Evolutionary conservation across 2,113 vertebrate genomes (phyloP).

Genomic region (Lonchura striata): DNA sequence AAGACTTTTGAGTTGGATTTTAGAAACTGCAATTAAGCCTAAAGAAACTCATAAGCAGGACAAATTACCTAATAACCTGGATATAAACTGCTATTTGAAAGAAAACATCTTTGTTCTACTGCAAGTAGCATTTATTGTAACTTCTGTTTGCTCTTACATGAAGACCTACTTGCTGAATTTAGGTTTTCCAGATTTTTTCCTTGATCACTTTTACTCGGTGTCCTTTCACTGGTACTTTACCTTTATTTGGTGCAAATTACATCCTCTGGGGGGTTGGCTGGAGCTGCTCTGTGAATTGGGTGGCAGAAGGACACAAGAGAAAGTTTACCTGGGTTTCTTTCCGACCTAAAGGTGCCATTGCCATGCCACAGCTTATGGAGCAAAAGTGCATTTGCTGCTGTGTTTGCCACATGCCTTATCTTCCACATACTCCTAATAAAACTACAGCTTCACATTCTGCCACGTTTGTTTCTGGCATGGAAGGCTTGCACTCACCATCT

Average conservation of each 20-base stretch:
- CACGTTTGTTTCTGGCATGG: neutral
- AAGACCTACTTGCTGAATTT: neutral
- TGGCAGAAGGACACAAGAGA: slow-evolving; percentile 42
- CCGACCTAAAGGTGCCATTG: neutral
- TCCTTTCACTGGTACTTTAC: slow-evolving; percentile 24
- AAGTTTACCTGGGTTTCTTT: neutral
- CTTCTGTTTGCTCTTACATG: neutral
- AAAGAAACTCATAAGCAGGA: neutral
- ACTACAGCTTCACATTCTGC: neutral
- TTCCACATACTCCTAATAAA: slow-evolving; percentile 5
- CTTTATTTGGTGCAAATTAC: slow-evolving; percentile 1
- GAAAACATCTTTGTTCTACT: neutral
- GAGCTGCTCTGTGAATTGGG: slow-evolving; percentile 44
- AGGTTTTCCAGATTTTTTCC: neutral
- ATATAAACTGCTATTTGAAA: neutral
- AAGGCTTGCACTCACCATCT: neutral
- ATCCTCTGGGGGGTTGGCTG: slow-evolving; percentile 1
- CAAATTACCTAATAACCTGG: neutral
- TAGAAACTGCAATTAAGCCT: neutral
- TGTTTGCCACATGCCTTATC: slow-evolving; percentile 25
- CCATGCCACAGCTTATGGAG: slow-evolving; percentile 31
- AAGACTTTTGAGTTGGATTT: neutral
- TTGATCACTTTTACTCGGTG: neutral
- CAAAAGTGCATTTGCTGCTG: slow-evolving; percentile 8
- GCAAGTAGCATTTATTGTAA: neutral